These are phyloP conservation scores for Saturnia pavonia DNA, from an alignment of 2,888 invertebrate species.

Conservation along the genomic window DNA sequence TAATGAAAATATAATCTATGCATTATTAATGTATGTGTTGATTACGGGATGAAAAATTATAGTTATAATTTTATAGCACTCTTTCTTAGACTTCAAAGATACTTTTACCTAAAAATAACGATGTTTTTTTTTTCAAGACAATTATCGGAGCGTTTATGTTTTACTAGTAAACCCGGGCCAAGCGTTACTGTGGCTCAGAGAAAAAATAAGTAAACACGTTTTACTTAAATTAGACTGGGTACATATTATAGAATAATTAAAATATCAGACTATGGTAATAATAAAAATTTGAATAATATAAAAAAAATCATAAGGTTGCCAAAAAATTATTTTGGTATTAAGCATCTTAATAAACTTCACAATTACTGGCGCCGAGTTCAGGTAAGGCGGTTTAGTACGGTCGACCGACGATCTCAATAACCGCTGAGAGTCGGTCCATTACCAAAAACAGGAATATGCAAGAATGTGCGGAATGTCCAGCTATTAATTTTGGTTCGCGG, in stretches of 20 bases:
- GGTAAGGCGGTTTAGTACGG: constrained; percentile 25
- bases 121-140: background rate
- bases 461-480: constrained; percentile 64
- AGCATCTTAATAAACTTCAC: constrained; percentile 29
- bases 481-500: constrained; percentile 65
- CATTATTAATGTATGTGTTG: background rate
- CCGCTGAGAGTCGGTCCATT: constrained; percentile 42
- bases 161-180: background rate
- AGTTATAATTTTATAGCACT: background rate
- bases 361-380: constrained; percentile 27
- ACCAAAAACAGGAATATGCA: constrained; percentile 59
- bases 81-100: background rate
- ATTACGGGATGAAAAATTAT: background rate
- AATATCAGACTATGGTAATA: background rate
- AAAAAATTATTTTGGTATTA: constrained; percentile 28
- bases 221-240: background rate
- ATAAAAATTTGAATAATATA: background rate
- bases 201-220: background rate
- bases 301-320: constrained; percentile 22
- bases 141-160: background rate
- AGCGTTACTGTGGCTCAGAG: too few species aligned
- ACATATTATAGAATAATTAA: background rate
- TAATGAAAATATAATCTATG: background rate
- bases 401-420: constrained; percentile 56
- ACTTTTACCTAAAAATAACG: background rate